Conservation (phyloP, 2,888 invertebrate species). For the Eueremaeus valkanovi region DNA sequence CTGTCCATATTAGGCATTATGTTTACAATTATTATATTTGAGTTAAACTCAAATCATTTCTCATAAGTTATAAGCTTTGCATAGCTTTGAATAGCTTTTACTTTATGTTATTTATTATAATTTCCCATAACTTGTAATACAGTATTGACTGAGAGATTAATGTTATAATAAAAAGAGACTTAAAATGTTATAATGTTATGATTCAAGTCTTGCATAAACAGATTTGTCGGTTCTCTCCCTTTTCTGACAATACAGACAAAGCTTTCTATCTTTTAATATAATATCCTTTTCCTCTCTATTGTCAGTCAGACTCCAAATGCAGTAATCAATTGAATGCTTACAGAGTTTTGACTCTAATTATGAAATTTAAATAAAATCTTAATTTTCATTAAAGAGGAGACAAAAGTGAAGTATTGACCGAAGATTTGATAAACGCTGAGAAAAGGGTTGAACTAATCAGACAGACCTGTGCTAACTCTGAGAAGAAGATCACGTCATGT, state of each 20-base stretch:
- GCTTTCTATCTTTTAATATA: neutral
- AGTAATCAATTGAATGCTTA: neutral
- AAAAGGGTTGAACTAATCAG: slow-evolving; percentile 74
- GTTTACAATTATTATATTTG: neutral
- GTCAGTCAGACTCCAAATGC: neutral
- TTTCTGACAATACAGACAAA: neutral
- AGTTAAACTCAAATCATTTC: neutral
- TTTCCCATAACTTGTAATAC: neutral
- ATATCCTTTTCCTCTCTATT: slow-evolving; percentile 32
- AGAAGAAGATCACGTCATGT: slow-evolving; percentile 55
- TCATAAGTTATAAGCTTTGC: no score
- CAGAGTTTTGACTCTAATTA: neutral
- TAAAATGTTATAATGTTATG: neutral
- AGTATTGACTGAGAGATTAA: neutral
- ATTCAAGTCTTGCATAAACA: neutral
- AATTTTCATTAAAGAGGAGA: slow-evolving; percentile 63
- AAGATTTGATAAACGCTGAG: slow-evolving; percentile 76
- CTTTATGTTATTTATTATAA: no score
- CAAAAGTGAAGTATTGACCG: slow-evolving; percentile 74
- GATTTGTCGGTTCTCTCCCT: neutral
- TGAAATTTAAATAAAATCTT: neutral
- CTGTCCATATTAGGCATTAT: no score
- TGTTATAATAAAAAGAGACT: neutral
- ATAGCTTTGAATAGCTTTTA: no score
- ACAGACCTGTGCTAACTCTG: slow-evolving; percentile 59